Evolutionary conservation across 2,113 vertebrate species (phyloP), one percentile per base, ranked within the genome.

Genomic region (Pollachius pollachius): DNA sequence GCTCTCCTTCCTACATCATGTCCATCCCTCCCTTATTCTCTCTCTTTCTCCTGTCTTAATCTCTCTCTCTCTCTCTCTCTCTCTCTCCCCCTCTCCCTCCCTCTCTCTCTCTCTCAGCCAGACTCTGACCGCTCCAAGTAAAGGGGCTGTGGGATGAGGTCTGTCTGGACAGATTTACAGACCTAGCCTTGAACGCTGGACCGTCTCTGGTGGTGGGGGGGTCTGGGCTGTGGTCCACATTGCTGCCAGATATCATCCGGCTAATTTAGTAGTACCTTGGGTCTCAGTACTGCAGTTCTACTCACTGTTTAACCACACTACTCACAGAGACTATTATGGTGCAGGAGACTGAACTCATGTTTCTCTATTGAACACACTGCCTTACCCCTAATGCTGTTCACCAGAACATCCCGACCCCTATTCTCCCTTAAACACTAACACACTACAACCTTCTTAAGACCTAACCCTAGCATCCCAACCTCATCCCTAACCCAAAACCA

Each of bases 121-220:
- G 59, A 23, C 5, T 61, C 18, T 61, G 59, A 21, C 18, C 12
- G 19, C 19, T 8, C 59, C 15, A 23, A 23, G 25, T 8, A 13
- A 66, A 52, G 54, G 13, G 54, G 15, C 52, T 13, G 52, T 4
- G 54, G 54, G 54, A n/a, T n/a, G 54, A 2, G 54, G 54, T 1
- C 27, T 27, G 27, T 27, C 27, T 27, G 11, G 80, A 77, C 84
- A 89, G 93, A 94, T 95, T 95, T 94, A 95, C 71, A 76, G 86
- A 68, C 59, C 70, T 84, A 75, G 87, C 94, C 94, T 94, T 94
- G 94, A 93, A 89, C 67, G 11, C 74, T 71, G 85, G 71, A 70
- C 70, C 75, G 56, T 87, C 75, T 74, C 71, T 68, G 7, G 64
- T 82, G 73, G 71, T 84, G 73, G 59, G 1, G 16, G 57, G 11